phyloP scores from a whole-genome alignment of 2,113 vertebrate species.

The Hippocampus zosterae region DNA sequence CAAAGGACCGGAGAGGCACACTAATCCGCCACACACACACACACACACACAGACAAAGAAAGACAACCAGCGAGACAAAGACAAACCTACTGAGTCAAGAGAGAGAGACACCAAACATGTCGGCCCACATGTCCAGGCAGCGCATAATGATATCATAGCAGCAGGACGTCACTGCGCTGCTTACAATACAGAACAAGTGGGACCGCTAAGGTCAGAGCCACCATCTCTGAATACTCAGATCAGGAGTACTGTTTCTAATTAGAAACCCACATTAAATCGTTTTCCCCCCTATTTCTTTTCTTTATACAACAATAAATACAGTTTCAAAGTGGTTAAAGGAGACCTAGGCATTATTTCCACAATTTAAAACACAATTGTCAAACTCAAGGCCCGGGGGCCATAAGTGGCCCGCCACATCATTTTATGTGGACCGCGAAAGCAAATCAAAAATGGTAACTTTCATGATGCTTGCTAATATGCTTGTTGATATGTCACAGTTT shows the following conservation, averaged over 20 bases:
- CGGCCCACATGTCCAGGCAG: constrained; percentile 30
- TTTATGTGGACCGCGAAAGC: too few relatives aligned
- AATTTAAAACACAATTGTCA: too few relatives aligned
- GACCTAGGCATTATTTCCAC: too few relatives aligned
- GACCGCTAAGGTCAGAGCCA: background rate
- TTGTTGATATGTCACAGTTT: too few relatives aligned
- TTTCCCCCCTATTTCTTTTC: too few relatives aligned
- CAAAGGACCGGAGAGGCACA: constrained; percentile 65
- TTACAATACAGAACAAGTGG: constrained; percentile 18
- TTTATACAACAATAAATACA: too few relatives aligned
- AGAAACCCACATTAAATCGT: background rate
- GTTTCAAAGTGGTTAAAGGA: too few relatives aligned
- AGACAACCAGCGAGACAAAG: constrained; percentile 25
- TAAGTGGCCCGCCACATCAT: too few relatives aligned
- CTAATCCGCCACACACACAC: constrained; percentile 58
- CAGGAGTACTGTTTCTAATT: background rate
- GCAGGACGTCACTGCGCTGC: constrained; percentile 43
- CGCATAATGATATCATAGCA: constrained; percentile 69
- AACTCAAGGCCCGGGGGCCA: too few relatives aligned
- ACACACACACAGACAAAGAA: constrained; percentile 25
- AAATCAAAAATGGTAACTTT: too few relatives aligned
- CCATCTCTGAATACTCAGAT: background rate
- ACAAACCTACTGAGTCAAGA: constrained; percentile 1
- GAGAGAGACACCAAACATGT: constrained; percentile 19
- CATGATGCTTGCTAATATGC: too few relatives aligned